A percentile compares a stretch with the other conserved stretches of the same genome.
Conservation (phyloP, 2,888 invertebrate genomes). For the Selenia dentaria region DNA sequence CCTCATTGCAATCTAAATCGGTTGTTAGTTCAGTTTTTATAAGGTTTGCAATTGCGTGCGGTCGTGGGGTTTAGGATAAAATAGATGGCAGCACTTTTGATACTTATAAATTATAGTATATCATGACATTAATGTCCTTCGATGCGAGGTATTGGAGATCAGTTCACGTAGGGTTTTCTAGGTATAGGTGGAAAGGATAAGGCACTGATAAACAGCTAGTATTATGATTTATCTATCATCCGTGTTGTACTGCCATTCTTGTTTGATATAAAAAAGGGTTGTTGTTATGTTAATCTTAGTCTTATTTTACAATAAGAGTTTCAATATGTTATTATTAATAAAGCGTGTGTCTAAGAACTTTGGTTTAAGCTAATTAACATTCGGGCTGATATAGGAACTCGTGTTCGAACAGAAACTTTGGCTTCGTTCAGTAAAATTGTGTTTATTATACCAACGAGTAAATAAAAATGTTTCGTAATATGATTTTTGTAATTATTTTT, state of each 20-base stretch:
- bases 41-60: conserved; percentile 54
- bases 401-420: conserved; percentile 67
- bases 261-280: conserved; percentile 71
- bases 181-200: conserved; percentile 1
- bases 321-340: conserved; percentile 70
- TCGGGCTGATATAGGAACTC: conserved; percentile 69
- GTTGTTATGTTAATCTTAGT: conserved; percentile 80
- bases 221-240: conserved; percentile 25
- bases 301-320: conserved; percentile 71
- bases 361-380: conserved; percentile 73
- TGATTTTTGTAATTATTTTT: conserved; percentile 85
- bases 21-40: conserved; percentile 42
- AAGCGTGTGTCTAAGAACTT: conserved; percentile 72
- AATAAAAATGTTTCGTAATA: conserved; percentile 82
- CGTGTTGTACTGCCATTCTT: conserved; percentile 40
- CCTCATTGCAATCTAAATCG: conserved; percentile 10
- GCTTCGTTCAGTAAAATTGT: conserved; percentile 81
- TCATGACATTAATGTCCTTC: conserved; percentile 33
- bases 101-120: conserved; percentile 49
- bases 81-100: conserved; percentile 53
- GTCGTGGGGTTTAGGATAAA: conserved; percentile 38
- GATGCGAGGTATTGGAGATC: conserved; percentile 4
- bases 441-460: conserved; percentile 81
- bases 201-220: conserved; percentile 6
- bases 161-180: conserved; percentile 7